Conservation (phyloP, 2,797 vertebrate genomes). For the Rhinophrynus dorsalis region DNA sequence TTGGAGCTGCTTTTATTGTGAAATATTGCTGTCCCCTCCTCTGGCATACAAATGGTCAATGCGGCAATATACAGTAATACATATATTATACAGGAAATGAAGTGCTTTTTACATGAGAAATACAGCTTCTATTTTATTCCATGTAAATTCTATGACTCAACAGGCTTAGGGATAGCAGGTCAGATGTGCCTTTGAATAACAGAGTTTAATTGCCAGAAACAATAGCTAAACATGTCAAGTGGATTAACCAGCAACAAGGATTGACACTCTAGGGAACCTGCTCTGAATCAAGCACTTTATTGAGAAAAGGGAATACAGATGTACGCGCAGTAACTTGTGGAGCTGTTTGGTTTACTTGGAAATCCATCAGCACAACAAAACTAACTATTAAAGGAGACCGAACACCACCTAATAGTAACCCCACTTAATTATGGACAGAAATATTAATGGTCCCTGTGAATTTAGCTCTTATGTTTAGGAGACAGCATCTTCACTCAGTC, state of each 20-base stretch:
- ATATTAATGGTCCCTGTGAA: too few relatives aligned
- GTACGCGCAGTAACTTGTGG: neutral
- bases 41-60: too few relatives aligned
- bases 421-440: too few relatives aligned
- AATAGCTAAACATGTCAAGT: conserved; percentile 39
- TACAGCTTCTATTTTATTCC: conserved; percentile 7
- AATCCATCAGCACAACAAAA: too few relatives aligned
- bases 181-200: conserved; percentile 36
- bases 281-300: conserved; percentile 17
- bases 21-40: too few relatives aligned
- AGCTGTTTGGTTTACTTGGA: neutral
- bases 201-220: conserved; percentile 42
- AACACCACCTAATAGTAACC: too few relatives aligned
- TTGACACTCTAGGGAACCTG: conserved; percentile 12
- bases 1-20: too few relatives aligned
- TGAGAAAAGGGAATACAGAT: conserved; percentile 19
- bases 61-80: neutral
- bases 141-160: conserved; percentile 25
- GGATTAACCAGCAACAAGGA: conserved; percentile 36
- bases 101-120: neutral
- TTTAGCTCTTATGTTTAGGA: too few relatives aligned
- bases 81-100: neutral
- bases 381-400: too few relatives aligned
- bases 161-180: conserved; percentile 28
- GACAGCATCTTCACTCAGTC: too few relatives aligned